A percentile compares a stretch with the other conserved stretches of the same genome.
Conservation (phyloP, 2,797 vertebrate species). For the Liparis tanakae region DNA sequence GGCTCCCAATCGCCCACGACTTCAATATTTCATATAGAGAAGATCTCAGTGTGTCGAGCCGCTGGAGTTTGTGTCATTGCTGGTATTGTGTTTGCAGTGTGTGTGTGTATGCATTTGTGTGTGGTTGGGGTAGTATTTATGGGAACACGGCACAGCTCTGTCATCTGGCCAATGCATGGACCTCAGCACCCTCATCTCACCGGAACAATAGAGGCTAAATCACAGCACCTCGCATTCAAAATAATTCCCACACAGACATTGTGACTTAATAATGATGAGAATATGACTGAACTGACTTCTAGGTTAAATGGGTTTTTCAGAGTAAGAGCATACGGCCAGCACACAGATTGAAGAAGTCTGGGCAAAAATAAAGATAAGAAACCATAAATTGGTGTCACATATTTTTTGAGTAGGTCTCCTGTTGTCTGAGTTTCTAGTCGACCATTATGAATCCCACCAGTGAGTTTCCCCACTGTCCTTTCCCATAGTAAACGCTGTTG, state of each 20-base stretch:
- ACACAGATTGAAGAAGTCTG: conserved; percentile 46
- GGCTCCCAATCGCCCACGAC: conserved; percentile 58
- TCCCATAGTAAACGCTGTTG: neutral
- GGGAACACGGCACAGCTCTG: conserved; percentile 64
- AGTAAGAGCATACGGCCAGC: conserved; percentile 25
- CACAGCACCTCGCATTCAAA: conserved; percentile 41
- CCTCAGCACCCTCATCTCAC: conserved; percentile 37
- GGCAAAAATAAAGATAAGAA: conserved; percentile 46
- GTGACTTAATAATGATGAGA: conserved; percentile 50
- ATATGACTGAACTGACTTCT: conserved; percentile 41
- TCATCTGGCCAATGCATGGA: conserved; percentile 71
- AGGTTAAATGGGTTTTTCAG: conserved; percentile 50
- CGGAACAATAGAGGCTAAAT: conserved; percentile 44
- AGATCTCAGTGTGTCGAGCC: conserved; percentile 55
- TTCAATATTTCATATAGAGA: conserved; percentile 81
- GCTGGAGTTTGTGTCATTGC: conserved; percentile 33
- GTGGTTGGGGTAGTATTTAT: conserved; percentile 70
- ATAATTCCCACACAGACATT: conserved; percentile 17
- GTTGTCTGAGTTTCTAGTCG: neutral
- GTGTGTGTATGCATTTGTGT: conserved; percentile 19
- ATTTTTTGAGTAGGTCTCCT: conserved; percentile 27
- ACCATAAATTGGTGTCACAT: conserved; percentile 21
- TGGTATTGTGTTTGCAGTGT: conserved; percentile 45
- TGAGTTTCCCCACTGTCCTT: conserved; percentile 33
- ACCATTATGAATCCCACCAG: conserved; percentile 5